Percentiles rank a stretch among this genome's conserved stretches.
Evolutionary conservation across 2,888 invertebrate genomes (phyloP).

Genomic region (Apeira syringaria): DNA sequence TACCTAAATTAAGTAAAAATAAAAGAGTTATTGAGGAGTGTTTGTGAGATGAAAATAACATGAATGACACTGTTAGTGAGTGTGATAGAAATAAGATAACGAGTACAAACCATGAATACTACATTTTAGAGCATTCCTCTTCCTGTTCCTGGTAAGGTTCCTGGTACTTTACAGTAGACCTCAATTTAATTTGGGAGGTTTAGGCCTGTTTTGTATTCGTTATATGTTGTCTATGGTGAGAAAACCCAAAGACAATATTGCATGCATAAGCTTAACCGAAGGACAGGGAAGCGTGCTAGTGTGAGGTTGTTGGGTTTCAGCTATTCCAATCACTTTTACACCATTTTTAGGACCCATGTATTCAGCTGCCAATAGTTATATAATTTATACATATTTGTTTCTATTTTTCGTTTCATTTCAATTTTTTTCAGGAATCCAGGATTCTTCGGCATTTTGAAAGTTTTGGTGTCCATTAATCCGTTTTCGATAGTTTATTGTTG

Average conservation of each 20-base stretch:
- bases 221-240: constrained; percentile 46
- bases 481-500: constrained; percentile 12
- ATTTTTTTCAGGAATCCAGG: constrained; percentile 53
- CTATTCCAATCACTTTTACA: constrained; percentile 41
- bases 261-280: constrained; percentile 74
- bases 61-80: constrained; percentile 73
- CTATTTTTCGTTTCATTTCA: constrained; percentile 32
- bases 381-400: constrained; percentile 32
- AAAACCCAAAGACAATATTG: constrained; percentile 53
- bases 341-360: constrained; percentile 46
- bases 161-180: no score
- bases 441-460: constrained; percentile 20
- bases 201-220: constrained; percentile 45
- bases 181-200: no score
- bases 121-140: neutral
- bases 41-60: constrained; percentile 48
- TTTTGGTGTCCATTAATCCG: constrained; percentile 2
- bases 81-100: constrained; percentile 59
- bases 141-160: no score
- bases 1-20: constrained; percentile 5
- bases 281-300: constrained; percentile 75
- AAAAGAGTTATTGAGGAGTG: constrained; percentile 20
- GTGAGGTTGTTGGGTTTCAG: constrained; percentile 39
- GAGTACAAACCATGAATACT: constrained; percentile 31
- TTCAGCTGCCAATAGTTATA: constrained; percentile 25